Conservation (phyloP, 2,888 invertebrate genomes). For the Tetragnatha montana region DNA sequence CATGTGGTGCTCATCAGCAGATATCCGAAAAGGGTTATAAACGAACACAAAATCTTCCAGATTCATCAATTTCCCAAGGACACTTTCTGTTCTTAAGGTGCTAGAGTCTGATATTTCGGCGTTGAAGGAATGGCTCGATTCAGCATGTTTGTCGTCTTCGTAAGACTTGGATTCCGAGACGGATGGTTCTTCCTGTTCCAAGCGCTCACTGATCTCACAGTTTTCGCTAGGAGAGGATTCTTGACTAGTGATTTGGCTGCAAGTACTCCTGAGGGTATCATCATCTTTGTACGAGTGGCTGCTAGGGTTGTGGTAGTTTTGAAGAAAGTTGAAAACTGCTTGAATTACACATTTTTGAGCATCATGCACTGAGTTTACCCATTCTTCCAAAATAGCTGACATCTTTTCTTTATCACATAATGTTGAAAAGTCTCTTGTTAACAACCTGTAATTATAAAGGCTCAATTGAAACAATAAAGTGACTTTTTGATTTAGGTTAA, state of each 20-base stretch:
- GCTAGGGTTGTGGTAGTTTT: constrained; percentile 59
- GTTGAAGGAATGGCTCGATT: constrained; percentile 58
- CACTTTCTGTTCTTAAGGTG: constrained; percentile 65
- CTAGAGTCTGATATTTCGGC: constrained; percentile 66
- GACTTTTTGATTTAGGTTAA: background rate
- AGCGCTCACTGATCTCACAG: constrained; percentile 65
- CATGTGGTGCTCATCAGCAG: constrained; percentile 46
- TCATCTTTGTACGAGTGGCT: constrained; percentile 67
- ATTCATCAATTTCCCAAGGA: constrained; percentile 58
- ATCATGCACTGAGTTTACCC: constrained; percentile 62
- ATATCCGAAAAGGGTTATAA: constrained; percentile 63
- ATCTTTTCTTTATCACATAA: constrained; percentile 53
- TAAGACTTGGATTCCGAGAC: constrained; percentile 64
- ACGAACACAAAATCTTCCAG: constrained; percentile 69
- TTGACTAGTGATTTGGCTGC: constrained; percentile 67
- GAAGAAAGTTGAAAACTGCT: constrained; percentile 48
- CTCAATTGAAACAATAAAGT: background rate
- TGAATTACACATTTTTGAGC: constrained; percentile 59
- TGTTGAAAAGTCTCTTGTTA: constrained; percentile 55
- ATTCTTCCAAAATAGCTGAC: constrained; percentile 50
- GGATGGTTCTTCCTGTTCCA: constrained; percentile 62
- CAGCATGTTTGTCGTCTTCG: constrained; percentile 65
- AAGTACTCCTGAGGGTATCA: constrained; percentile 67
- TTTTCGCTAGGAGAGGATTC: constrained; percentile 67
- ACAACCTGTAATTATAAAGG: constrained; percentile 42